Evolutionary conservation across 2,888 invertebrate genomes (phyloP), one percentile per base, ranked within the genome.

Genomic region (Plemyria rubiginata): DNA sequence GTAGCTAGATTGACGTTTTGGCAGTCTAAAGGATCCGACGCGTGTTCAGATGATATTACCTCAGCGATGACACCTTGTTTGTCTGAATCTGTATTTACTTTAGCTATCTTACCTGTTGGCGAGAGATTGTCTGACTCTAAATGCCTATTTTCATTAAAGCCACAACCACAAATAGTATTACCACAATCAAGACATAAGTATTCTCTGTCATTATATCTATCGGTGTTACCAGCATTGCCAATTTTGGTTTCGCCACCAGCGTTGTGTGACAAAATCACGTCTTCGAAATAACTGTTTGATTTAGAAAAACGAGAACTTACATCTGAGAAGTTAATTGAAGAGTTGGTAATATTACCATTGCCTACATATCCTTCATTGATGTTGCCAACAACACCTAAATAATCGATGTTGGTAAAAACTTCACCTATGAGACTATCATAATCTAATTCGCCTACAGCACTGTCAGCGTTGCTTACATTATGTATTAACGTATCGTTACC

Each of bases 11-110:
- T 43, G 13, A 13, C 15, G 8, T 2, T 43, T 41, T n/a, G 3
- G 13, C 41, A 1, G 3, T n/a, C 1, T 43, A 43, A 15, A 2
- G 43, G 15, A 13, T 15, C 43, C 8, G 43, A 16, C 0, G 60
- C 54, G 45, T 62, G 62, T 54, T n/a, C 64, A 22, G 22, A 55
- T 8, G 54, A 46, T 6, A 54, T n/a, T 29, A 55, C 53, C 29
- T 4, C 9, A 13, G 43, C 12, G 8, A 16, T 11, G 4, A 41
- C 4, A 28, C 16, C 43, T 3, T 51, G 28, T n/a, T 38, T 28
- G 15, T 13, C 15, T 15, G 8, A 8, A 8, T 32, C 32, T 15
- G 15, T 15, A 7, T 43, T 15, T 13, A 15, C 6, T 32, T 32
- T 32, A 32, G 32, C 5, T 32, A 32, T 32, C 5, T 32, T 32